Base-by-base conservation (phyloP, 2,888 invertebrate genomes). In the Trachelus tabidus region DNA sequence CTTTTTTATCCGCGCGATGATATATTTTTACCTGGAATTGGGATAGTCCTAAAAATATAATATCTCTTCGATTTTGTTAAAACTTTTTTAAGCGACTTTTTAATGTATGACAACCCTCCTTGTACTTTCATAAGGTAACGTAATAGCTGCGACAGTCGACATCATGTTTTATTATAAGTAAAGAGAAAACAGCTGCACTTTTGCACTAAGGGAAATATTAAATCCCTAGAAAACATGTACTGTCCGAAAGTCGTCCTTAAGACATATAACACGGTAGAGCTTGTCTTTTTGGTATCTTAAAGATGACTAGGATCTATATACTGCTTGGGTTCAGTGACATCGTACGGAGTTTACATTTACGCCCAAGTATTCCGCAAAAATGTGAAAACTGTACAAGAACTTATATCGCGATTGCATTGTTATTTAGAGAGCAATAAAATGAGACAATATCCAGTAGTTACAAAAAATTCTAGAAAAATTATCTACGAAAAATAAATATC, bases 371-470 rank as follows among this genome's bases (percentile, higher is more conserved):
- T 30, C 12, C 23, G 30, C 30, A n/a, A 34, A 71, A 34, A 23
- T 31, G 30, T 23, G 6, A 11, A 71, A 71, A 71, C 71, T 30
- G 71, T 71, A 71, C 71, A 71, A 15, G 6, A 30, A 33, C 3
- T 33, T 30, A 71, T 71, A 34, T 33, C 71, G 71, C 71, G 71
- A 15, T 11, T n/a, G 15, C 71, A 15, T 12, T 69, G 40, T 71
- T 34, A 73, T 35, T 73, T 73, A 33, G 34, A 35, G 74, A 71
- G 75, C 75, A 78, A 76, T 37, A 68, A 79, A 77, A 74, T 68
- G 69, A 74, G 15, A 76, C 69, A 34, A 75, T 77, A 15, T n/a
- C 30, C 34, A 35, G 15, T 31, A 76, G 35, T 33, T 68, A 73
- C 68, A 15, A 30, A 78, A 40, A 75, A 33, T 68, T 76, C 30